These are phyloP conservation scores for Lichenostomus cassidix DNA, from an alignment of 2,113 vertebrate species.

Conservation along the genomic window DNA sequence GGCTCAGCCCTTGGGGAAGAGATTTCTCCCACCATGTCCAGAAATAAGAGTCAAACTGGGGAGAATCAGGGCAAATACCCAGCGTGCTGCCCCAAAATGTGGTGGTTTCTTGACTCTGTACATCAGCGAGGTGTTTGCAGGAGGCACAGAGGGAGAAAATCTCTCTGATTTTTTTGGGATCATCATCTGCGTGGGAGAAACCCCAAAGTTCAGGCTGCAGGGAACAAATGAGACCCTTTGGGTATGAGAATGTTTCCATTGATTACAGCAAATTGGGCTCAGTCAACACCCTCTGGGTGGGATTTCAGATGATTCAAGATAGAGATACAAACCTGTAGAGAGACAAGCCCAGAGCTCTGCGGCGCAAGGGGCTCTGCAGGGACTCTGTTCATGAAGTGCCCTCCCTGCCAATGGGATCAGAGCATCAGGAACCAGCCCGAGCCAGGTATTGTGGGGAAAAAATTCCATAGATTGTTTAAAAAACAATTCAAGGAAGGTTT, in stretches of 20 bases:
- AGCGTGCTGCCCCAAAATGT: accelerated
- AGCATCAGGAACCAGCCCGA: background rate
- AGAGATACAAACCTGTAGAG: background rate
- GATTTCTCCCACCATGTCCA: background rate
- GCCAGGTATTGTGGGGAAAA: background rate
- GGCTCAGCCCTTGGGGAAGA: accelerated
- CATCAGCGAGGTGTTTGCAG: accelerated
- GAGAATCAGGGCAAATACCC: background rate
- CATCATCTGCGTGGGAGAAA: background rate
- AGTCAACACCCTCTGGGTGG: background rate
- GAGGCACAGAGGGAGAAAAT: background rate
- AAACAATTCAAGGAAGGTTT: background rate
- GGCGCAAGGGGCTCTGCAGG: background rate
- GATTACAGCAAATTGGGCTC: background rate
- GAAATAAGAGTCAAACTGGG: background rate
- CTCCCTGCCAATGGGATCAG: background rate
- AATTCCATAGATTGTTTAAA: background rate
- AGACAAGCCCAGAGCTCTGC: background rate
- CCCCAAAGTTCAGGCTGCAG: background rate
- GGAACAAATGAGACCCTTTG: background rate
- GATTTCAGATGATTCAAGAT: background rate
- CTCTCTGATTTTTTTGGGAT: background rate
- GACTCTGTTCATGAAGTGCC: background rate
- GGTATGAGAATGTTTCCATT: background rate
- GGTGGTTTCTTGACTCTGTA: background rate